Evolutionary conservation across 2,797 vertebrate species (phyloP).

Genomic region (Darevskia nairensis): DNA sequence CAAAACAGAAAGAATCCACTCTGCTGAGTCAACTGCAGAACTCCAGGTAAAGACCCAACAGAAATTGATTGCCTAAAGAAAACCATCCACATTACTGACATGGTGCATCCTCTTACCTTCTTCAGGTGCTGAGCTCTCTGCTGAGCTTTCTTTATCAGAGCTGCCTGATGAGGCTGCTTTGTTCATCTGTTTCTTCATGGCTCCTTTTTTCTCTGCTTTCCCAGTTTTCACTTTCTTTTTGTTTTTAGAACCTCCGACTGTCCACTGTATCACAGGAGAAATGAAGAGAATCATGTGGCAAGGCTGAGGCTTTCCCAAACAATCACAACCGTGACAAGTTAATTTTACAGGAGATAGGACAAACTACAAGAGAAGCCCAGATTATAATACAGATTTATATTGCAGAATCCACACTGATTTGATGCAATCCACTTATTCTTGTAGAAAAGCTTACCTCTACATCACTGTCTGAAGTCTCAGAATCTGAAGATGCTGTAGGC

Average conservation of each 20-base stretch:
- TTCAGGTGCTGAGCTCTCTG: slow-evolving; percentile 96
- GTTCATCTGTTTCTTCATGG: slow-evolving; percentile 89
- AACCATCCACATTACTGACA: neutral
- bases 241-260: slow-evolving; percentile 95
- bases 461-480: slow-evolving; percentile 96
- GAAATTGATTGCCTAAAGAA: slow-evolving; percentile 3
- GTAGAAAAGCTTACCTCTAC: slow-evolving; percentile 86
- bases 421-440: neutral
- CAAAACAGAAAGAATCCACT: slow-evolving; percentile 35
- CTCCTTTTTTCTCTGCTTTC: slow-evolving; percentile 93
- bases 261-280: slow-evolving; percentile 86
- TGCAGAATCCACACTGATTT: neutral
- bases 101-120: slow-evolving; percentile 84
- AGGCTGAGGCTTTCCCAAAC: neutral
- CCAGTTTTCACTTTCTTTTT: slow-evolving; percentile 94
- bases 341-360: neutral
- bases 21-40: neutral
- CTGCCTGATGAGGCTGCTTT: slow-evolving; percentile 95
- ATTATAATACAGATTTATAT: neutral
- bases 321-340: neutral
- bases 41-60: neutral
- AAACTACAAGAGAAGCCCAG: neutral
- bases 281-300: slow-evolving; percentile 46
- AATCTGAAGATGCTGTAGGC: slow-evolving; percentile 95
- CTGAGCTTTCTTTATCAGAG: slow-evolving; percentile 95